phyloP scores from a whole-genome alignment of 2,113 vertebrate genomes.

The Oxyruncus cristatus region DNA sequence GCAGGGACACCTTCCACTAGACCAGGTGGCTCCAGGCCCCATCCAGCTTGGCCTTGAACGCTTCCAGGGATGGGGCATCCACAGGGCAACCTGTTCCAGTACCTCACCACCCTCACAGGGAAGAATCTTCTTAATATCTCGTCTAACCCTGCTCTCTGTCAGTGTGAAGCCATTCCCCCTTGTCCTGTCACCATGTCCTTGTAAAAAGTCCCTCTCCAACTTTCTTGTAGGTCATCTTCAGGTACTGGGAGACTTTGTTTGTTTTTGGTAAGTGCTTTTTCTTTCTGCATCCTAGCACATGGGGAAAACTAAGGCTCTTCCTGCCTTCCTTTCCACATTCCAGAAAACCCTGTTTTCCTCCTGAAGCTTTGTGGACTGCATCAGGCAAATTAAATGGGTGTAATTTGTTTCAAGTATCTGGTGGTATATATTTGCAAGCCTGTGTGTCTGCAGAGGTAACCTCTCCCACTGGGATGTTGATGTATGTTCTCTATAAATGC shows the following conservation, averaged over 20 bases:
- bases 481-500: not conserved
- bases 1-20: not conserved
- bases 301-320: not conserved
- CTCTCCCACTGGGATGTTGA: too few relatives aligned
- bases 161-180: not conserved
- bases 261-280: not conserved
- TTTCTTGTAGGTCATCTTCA: not conserved
- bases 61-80: not conserved
- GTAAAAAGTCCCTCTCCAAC: not conserved
- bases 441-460: accelerated
- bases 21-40: not conserved
- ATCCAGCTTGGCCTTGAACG: accelerated
- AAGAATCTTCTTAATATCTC: not conserved
- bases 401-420: not conserved
- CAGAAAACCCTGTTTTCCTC: not conserved
- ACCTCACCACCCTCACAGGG: accelerated
- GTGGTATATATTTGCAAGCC: not conserved
- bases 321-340: not conserved
- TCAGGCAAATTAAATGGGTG: not conserved
- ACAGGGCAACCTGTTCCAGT: not conserved
- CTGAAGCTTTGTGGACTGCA: not conserved
- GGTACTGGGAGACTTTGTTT: not conserved
- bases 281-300: accelerated
- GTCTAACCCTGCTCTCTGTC: not conserved
- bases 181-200: not conserved